phyloP scores from a whole-genome alignment of 2,888 invertebrate genomes.

The Ganaspis brasiliensis region DNA sequence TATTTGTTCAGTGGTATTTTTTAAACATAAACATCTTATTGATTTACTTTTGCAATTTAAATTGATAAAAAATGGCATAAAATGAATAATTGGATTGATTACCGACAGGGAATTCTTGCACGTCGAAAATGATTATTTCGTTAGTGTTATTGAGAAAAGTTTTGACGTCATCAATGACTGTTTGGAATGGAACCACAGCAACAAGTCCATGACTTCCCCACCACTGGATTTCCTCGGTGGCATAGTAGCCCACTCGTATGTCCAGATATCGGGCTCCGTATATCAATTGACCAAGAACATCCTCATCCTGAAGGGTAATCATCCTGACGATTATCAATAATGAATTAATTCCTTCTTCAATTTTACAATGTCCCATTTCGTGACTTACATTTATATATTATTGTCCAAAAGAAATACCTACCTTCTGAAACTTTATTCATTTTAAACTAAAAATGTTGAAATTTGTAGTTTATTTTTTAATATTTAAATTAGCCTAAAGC shows the following conservation, averaged over 20 bases:
- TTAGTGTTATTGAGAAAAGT: slow-evolving; percentile 83
- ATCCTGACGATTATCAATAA: slow-evolving; percentile 59
- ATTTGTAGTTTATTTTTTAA: too few relatives aligned
- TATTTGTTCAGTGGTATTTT: too few relatives aligned
- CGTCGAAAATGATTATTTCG: slow-evolving; percentile 84
- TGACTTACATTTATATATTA: background rate
- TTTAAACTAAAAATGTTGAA: too few relatives aligned
- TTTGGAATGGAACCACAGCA: slow-evolving; percentile 81
- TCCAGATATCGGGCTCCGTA: slow-evolving; percentile 85
- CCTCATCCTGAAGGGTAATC: slow-evolving; percentile 81
- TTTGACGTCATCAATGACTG: slow-evolving; percentile 82
- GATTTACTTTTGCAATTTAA: too few relatives aligned
- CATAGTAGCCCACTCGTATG: slow-evolving; percentile 83
- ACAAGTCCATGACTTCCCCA: slow-evolving; percentile 84
- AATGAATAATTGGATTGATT: slow-evolving; percentile 13
- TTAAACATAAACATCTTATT: too few relatives aligned
- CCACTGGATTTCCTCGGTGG: slow-evolving; percentile 76
- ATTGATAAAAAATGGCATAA: background rate
- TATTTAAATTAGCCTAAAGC: too few relatives aligned
- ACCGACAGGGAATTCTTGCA: slow-evolving; percentile 85
- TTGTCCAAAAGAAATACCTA: slow-evolving; percentile 12
- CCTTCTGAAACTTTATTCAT: slow-evolving; percentile 7
- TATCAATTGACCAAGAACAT: slow-evolving; percentile 83
- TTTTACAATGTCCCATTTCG: slow-evolving; percentile 22
- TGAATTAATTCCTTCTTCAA: slow-evolving; percentile 36